Evolutionary conservation across 2,888 invertebrate genomes (phyloP).

Genomic region (Kuschelorhynchus macadamiae): DNA sequence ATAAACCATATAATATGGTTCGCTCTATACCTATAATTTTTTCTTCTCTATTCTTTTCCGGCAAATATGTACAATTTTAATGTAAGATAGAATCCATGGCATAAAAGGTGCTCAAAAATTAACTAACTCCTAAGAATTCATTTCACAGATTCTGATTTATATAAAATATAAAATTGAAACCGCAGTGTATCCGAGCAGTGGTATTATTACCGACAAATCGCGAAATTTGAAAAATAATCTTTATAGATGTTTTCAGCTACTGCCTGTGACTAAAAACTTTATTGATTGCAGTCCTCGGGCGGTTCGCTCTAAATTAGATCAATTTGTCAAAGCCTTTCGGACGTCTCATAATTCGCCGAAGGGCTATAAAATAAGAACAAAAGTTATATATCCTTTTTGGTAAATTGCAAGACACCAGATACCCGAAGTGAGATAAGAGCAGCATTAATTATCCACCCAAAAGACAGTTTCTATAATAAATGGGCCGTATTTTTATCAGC

Average conservation of each 20-base stretch:
- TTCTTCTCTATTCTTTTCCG: too few relatives aligned
- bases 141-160: too few relatives aligned
- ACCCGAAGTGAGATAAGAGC: conserved; percentile 52
- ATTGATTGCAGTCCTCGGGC: conserved; percentile 34
- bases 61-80: too few relatives aligned
- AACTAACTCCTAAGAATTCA: too few relatives aligned
- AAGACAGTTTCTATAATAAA: conserved; percentile 48
- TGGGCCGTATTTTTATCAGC: conserved; percentile 47
- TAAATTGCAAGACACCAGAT: conserved; percentile 59
- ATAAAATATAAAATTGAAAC: too few relatives aligned
- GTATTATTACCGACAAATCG: not conserved
- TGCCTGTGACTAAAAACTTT: conserved; percentile 29
- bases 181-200: not conserved
- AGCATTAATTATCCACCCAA: conserved; percentile 53
- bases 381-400: conserved; percentile 56
- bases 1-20: too few relatives aligned
- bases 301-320: conserved; percentile 59
- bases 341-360: conserved; percentile 59
- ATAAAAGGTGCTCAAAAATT: too few relatives aligned
- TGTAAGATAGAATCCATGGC: too few relatives aligned
- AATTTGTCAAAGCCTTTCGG: conserved; percentile 61
- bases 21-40: too few relatives aligned
- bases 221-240: conserved; percentile 18
- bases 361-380: conserved; percentile 56
- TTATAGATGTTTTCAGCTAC: conserved; percentile 20